Evolutionary conservation across 2,113 vertebrate genomes (phyloP), one percentile per base, ranked within the genome.

Genomic region (Cathartes aura): DNA sequence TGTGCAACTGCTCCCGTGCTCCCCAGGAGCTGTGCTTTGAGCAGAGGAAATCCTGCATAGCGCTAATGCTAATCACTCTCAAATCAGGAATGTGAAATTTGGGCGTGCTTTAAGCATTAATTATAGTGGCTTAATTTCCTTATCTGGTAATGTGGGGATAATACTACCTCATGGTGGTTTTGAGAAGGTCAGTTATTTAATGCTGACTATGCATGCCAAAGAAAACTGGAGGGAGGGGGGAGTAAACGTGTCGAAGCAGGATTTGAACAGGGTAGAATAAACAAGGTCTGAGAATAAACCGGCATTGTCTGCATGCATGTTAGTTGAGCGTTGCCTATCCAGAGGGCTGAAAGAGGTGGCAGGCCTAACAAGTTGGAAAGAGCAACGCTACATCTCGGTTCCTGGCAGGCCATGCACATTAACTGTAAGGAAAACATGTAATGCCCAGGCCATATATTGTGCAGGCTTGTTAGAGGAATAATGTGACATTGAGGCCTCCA

Each of bases 111-210:
- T 62, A 80, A 32, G 93, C 48, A 15, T 90, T 93, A 90, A 92
- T 94, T 94, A 22, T 60, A n/a, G 85, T 50, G 87, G 90, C 95
- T 97, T 97, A 93, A 73, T 93, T 93, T 96, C 90, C 90, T 96
- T 97, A 91, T 95, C 95, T 96, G 85, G 84, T 90, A 80, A 76
- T 7, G 53, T 64, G 82, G 90, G 95, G 90, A 82, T 96, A 95
- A 93, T 42, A 36, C 78, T 60, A 42, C 93, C 87, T 85, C 90
- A 70, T 72, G 85, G 87, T 88, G 79, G 45, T 82, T 94, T 94
- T 91, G 96, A 94, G 96, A 96, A 96, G 95, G 95, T 95, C 93
- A 73, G 74, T 96, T 95, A 82, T 79, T 97, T 88, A 93, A 93
- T 90, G 85, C 78, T 95, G 66, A 73, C 48, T 73, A 1, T 38